phyloP scores from a whole-genome alignment of 1,140 invertebrate species.

The Psix sp. region DNA sequence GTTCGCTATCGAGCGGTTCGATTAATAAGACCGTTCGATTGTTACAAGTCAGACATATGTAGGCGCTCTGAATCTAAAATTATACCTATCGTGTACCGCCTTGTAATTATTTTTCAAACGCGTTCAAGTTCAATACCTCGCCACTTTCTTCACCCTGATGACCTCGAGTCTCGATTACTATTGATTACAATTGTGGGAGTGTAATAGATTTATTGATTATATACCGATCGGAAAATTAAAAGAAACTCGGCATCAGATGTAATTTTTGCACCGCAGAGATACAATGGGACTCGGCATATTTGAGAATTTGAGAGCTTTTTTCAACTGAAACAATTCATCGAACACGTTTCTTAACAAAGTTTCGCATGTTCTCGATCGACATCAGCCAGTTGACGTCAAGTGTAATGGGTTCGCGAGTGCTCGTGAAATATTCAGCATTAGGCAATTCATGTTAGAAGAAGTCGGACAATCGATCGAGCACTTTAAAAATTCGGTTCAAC shows the following conservation, averaged over 20 bases:
- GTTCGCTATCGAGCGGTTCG: constrained; percentile 27
- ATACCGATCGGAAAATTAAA: not conserved
- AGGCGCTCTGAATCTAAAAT: constrained; percentile 21
- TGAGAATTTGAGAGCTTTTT: too few relatives aligned
- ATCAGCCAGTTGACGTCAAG: constrained; percentile 47
- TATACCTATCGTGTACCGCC: constrained; percentile 16
- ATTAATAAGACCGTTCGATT: constrained; percentile 36
- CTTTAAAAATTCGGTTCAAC: constrained; percentile 17
- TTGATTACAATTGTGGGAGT: constrained; percentile 4
- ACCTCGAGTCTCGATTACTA: constrained; percentile 13
- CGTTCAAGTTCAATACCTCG: constrained; percentile 23
- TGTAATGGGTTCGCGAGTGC: constrained; percentile 18
- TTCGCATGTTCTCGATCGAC: constrained; percentile 37
- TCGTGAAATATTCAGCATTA: constrained; percentile 34
- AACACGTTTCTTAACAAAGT: constrained; percentile 39
- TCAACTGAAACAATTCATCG: too few relatives aligned
- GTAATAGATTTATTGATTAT: constrained; percentile 4
- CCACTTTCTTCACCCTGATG: constrained; percentile 39
- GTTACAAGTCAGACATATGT: constrained; percentile 8
- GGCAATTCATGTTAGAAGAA: too few relatives aligned
- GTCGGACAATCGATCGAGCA: constrained; percentile 34
- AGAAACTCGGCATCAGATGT: too few relatives aligned
- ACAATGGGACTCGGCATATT: not conserved
- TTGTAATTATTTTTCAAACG: constrained; percentile 46
- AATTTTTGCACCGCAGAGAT: not conserved